Conservation (phyloP, 2,113 vertebrate species). For the Dasyprocta punctata region DNA sequence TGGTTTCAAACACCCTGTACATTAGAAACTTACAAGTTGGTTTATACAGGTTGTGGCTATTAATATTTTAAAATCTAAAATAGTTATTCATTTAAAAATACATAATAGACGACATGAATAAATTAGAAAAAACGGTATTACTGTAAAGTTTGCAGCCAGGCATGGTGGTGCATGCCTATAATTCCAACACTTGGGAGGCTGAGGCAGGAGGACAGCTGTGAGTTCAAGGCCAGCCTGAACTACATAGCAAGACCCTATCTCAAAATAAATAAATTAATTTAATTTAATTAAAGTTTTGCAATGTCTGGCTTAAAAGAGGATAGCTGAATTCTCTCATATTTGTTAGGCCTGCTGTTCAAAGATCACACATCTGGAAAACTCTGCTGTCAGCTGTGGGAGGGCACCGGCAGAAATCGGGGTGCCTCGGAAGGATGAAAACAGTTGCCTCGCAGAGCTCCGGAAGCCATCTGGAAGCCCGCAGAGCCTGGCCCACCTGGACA, state of each 20-base stretch:
- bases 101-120: not conserved
- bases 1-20: not conserved
- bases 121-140: not conserved
- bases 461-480: not conserved
- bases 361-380: not conserved
- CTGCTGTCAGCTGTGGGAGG: not conserved
- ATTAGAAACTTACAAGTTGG: not conserved
- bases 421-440: not conserved
- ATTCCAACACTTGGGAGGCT: not conserved
- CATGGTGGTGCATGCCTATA: not conserved
- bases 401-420: not conserved
- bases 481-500: not conserved
- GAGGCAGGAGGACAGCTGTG: not conserved
- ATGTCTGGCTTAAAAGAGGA: not conserved
- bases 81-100: not conserved
- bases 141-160: not conserved
- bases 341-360: not conserved
- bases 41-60: not conserved
- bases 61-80: not conserved
- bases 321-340: not conserved
- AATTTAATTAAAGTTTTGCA: not conserved
- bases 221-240: not conserved
- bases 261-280: no score
- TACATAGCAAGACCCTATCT: not conserved
- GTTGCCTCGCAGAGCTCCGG: not conserved